Percentiles rank a stretch among this genome's conserved stretches.
These are phyloP conservation scores for Capreolus pygargus DNA, from an alignment of 2,113 vertebrate species.

Conservation along the genomic window DNA sequence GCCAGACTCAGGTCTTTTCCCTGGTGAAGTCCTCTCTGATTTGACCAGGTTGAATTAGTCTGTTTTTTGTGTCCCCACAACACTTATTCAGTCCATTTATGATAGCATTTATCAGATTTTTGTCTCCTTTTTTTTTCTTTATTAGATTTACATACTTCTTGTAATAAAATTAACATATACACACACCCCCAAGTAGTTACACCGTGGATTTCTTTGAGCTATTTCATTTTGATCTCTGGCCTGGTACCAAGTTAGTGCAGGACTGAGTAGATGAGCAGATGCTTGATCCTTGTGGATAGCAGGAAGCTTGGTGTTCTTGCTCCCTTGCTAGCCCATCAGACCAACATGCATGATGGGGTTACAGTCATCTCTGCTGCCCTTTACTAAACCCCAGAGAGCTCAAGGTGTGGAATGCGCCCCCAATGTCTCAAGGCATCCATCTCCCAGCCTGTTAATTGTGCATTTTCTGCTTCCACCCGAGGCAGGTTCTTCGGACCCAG, in stretches of 20 bases:
- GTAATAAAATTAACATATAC: background rate
- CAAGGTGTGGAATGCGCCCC: background rate
- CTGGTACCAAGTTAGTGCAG: background rate
- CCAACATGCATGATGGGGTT: background rate
- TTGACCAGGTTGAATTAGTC: background rate
- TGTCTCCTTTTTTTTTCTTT: background rate
- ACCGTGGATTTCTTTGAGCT: background rate
- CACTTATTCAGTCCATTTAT: background rate
- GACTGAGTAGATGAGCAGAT: background rate
- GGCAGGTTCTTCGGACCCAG: slow-evolving; percentile 81
- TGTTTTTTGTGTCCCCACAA: background rate
- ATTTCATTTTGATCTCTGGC: background rate
- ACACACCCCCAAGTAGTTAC: background rate
- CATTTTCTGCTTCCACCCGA: background rate
- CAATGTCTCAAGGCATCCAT: accelerated
- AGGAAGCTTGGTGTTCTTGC: background rate
- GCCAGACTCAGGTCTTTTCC: background rate
- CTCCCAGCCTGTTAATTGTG: background rate
- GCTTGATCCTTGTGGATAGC: background rate
- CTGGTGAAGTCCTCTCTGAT: background rate
- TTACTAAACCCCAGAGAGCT: background rate
- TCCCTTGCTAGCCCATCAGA: background rate
- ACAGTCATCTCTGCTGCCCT: background rate
- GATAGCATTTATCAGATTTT: background rate
- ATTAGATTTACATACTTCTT: background rate